Conservation (phyloP, 2,113 vertebrate species). For the Notiomystis cincta region DNA sequence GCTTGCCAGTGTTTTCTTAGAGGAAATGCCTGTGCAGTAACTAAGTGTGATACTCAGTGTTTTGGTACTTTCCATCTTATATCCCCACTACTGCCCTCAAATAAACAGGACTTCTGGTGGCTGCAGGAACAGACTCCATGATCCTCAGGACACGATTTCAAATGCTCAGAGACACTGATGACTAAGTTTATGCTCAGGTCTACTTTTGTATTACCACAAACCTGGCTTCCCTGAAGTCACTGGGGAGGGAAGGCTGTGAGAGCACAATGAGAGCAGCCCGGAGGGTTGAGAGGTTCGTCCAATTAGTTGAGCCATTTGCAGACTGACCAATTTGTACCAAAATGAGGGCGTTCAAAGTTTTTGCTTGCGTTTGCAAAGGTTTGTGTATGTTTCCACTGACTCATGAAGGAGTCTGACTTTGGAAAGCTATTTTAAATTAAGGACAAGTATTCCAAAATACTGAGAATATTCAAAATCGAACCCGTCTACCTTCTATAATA, state of each 20-base stretch:
- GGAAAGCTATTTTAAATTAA: slow-evolving; percentile 37
- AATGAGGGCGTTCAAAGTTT: not conserved
- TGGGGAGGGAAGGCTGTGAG: not conserved
- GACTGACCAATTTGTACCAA: not conserved
- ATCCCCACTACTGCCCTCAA: not conserved
- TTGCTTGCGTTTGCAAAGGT: not conserved
- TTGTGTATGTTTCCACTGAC: slow-evolving; percentile 45
- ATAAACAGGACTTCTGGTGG: not conserved
- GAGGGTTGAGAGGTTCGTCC: not conserved
- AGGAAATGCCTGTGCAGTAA: not conserved
- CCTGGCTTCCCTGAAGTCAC: not conserved
- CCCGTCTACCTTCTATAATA: not conserved
- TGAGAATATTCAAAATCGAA: not conserved
- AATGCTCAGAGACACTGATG: not conserved
- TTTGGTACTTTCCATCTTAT: not conserved
- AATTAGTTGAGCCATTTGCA: not conserved
- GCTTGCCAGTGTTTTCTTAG: not conserved
- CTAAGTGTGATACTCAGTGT: not conserved
- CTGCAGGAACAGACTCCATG: not conserved
- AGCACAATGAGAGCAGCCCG: not conserved
- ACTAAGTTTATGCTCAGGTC: not conserved
- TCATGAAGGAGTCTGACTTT: slow-evolving; percentile 25
- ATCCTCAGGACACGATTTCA: not conserved
- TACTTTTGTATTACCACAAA: not conserved
- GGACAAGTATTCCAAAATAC: slow-evolving; percentile 5